A percentile compares a stretch with the other conserved stretches of the same genome.
Conservation (phyloP, 2,113 vertebrate species). For the Stigmatopora nigra region DNA sequence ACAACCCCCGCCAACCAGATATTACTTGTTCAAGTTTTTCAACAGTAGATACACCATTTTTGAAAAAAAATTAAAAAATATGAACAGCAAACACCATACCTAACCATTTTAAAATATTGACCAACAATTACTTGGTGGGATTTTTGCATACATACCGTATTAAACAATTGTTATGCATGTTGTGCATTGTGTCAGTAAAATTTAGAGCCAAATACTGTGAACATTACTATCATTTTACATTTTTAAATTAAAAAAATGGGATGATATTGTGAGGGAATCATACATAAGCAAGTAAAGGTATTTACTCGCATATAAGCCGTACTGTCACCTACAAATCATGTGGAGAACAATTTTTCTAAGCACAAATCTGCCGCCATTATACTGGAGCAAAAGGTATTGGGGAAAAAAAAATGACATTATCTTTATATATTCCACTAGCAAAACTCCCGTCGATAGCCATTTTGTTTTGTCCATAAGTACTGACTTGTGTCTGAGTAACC, state of each 20-base stretch:
- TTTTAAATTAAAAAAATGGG: not conserved
- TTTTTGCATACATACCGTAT: not conserved
- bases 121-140: no score
- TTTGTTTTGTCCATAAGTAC: conserved; percentile 19
- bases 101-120: no score
- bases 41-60: no score
- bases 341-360: not conserved
- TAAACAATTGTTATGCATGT: not conserved
- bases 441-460: conserved; percentile 7
- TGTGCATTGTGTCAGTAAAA: not conserved
- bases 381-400: conserved; percentile 11
- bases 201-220: not conserved
- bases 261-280: not conserved
- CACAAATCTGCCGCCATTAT: not conserved
- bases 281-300: no score
- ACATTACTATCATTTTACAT: no score
- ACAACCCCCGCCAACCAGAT: no score
- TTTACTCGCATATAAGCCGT: no score
- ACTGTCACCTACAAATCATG: no score
- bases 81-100: no score
- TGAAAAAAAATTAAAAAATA: no score
- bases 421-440: conserved; percentile 5
- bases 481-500: conserved; percentile 25
- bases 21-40: no score
- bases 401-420: conserved; percentile 19